Evolutionary conservation across 2,888 invertebrate genomes (phyloP), one percentile per base, ranked within the genome.

Genomic region (Ochropleura leucogaster): DNA sequence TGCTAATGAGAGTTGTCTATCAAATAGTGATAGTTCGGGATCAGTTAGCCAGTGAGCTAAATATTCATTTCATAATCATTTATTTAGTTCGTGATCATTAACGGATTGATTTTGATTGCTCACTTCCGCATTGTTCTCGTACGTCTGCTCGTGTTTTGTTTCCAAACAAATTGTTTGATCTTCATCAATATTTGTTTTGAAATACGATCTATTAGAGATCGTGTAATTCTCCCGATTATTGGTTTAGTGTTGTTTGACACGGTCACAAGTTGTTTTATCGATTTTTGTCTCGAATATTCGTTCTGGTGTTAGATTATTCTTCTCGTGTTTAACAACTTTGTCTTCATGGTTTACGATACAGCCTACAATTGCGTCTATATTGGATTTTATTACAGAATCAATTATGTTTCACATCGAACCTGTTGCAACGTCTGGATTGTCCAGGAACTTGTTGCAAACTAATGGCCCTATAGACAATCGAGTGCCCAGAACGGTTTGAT

Each of bases 11-110:
- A 88, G 89, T 89, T 94, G 93, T 89, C 89, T 88, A 89, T 93
- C 93, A 92, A 92, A 90, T 89, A 90, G 89, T 92, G 92, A 92
- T 89, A 87, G 80, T 74, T 81, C 66, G 77, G 72, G 77, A 74
- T 80, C 63, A 72, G 65, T 79, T 68, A 76, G 86, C 68, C 79
- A 51, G 59, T 78, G 87, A 90, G 89, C 85, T 89, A 89, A 90
- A 91, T 93, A 93, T 93, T 92, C 91, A 92, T 94, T 95, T 95
- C 94, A 94, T 92, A 95, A 94, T 92, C 91, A 92, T 94, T 92
- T 94, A 93, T 93, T 93, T 91, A 89, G 93, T 89, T 88, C 90
- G 91, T 91, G 92, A 93, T 94, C 93, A 93, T 94, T 95, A 94
- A 89, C 87, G 85, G 89, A 94, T 94, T 91, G 93, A 93, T 94